Conservation (phyloP, 2,888 invertebrate genomes). For the Eupithecia inturbata region DNA sequence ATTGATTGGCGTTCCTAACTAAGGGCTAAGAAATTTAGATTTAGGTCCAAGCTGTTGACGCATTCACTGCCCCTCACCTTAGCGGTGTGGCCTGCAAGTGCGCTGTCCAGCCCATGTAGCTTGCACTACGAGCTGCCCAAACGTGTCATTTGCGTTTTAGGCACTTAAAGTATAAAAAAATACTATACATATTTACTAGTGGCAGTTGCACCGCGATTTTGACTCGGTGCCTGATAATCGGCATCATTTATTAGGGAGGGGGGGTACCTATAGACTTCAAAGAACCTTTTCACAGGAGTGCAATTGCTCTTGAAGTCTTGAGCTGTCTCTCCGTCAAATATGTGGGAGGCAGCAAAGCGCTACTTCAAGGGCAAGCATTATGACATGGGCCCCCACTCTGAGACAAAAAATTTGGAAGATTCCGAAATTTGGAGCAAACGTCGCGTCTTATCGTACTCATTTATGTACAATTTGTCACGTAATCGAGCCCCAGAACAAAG, state of each 20-base stretch:
- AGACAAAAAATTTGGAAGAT: too few species aligned
- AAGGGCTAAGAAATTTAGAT: neutral
- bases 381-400: too few species aligned
- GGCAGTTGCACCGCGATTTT: neutral
- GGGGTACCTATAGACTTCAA: neutral
- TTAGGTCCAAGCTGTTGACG: neutral
- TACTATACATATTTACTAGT: neutral
- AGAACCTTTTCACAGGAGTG: neutral
- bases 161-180: neutral
- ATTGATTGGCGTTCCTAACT: conserved; percentile 15
- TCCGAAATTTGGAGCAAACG: neutral
- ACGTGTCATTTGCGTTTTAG: neutral
- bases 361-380: neutral
- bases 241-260: neutral
- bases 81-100: neutral
- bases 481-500: neutral
- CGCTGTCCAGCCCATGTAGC: neutral
- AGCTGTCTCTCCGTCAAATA: neutral
- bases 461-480: neutral
- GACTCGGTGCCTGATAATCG: too few species aligned
- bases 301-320: neutral
- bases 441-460: too few species aligned
- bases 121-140: neutral
- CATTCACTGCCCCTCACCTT: neutral
- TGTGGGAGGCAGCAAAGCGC: neutral